Evolutionary conservation across 2,113 vertebrate genomes (phyloP), one percentile per base, ranked within the genome.

Genomic region (Ammodytes marinus): DNA sequence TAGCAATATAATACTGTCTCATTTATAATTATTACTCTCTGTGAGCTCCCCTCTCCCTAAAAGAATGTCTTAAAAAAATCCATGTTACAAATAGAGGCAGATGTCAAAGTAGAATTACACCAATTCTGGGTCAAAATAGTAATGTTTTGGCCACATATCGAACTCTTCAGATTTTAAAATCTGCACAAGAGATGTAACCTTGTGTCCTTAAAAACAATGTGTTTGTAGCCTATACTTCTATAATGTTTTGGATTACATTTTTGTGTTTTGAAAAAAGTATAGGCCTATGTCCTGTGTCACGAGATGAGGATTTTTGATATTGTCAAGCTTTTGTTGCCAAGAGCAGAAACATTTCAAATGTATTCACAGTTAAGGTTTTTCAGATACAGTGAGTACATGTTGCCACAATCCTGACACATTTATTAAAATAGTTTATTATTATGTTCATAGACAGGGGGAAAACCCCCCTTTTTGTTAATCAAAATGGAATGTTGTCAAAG

Each of bases 1-100:
- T 52, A 65, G 17, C 27, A 27, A 27, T 27, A 55, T 75, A 46
- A 79, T 60, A 50, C 8, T 47, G 19, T 70, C 59, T 55, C 3
- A 35, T 49, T 72, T 9, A 54, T 72, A 66, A 74, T 74, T 58
- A 54, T 27, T n/a, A 11, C 27, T 76, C 6, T 78, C 27, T 49
- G 59, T 66, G 66, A 43, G 13, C n/a, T 17, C 40, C 5, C 6
- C 52, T 43, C 8, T 53, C 39, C 46, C 49, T 53, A 54, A 69
- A 65, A 13, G 1, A 42, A 15, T 43, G 9, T 42, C 77, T 69
- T 65, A 58, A 60, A 68, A 52, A 0, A 59, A 52, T 35, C n/a
- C 19, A 53, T 37, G 4, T 64, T 64, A 45, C 9, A 12, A 43
- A 58, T 45, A 19, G 43, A 15, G 5, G 10, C 14, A 10, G 43